Evolutionary conservation across 2,113 vertebrate species (phyloP), one percentile per base, ranked within the genome.

Genomic region (Nipponia nippon): DNA sequence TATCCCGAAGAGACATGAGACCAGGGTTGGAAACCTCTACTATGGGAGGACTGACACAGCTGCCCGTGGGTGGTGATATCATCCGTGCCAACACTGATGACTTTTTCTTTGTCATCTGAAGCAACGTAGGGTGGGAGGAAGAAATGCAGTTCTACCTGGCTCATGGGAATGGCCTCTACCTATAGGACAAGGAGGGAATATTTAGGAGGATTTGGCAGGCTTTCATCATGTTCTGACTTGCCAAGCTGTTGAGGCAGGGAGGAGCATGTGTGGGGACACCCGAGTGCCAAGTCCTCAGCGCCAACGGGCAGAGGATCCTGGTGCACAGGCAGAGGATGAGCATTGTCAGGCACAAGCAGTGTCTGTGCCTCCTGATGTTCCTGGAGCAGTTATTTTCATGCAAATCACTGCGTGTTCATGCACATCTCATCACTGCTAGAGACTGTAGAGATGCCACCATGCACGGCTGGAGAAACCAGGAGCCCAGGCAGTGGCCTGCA

Each of bases 301-400:
- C 23, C n/a, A 49, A 32, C 0, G 1, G 53, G n/a, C 53, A 49
- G 40, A 82, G 15, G 17, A 66, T 42, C n/a, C 55, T 3, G 1
- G 17, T 22, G 66, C 59, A 66, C 34, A 61, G 42, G 23, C 22
- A 44, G 47, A 67, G 53, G 42, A 27, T 40, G 29, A 40, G 53
- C 1, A 1, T 44, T n/a, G 40, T n/a, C 58, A 66, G 44, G 44
- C n/a, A 55, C 0, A 2, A 87, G 63, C 72, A 36, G 11, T 12
- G 38, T 34, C 71, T 25, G 19, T 34, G 71, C 50, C 65, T 71
- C 52, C 36, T 52, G 44, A 6, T 65, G 34, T 46, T 30, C 20
- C 32, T 65, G 49, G 13, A 84, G 32, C 44, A 49, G 16, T 44
- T 29, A 18, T 44, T 56, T 70, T 38, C 63, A 38, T 20, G 13